These are phyloP conservation scores for Coleophora flavipennella DNA, from an alignment of 2,888 invertebrate genomes.

Conservation along the genomic window DNA sequence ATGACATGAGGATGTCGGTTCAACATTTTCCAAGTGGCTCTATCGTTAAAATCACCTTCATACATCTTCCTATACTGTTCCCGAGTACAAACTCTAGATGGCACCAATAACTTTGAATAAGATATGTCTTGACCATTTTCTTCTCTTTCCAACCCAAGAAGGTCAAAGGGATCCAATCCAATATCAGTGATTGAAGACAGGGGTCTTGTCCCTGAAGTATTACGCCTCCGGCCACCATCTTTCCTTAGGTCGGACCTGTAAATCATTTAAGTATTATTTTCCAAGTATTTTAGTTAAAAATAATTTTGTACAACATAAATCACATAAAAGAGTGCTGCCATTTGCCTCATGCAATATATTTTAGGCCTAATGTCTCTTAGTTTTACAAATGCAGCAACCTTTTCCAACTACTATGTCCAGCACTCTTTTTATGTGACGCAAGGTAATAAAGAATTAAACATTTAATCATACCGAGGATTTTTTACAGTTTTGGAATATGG, in stretches of 20 bases:
- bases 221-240: conserved; percentile 83
- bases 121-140: conserved; percentile 94
- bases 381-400: too few relatives aligned
- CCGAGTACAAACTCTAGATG: conserved; percentile 72
- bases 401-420: too few relatives aligned
- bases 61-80: conserved; percentile 64
- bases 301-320: too few relatives aligned
- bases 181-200: conserved; percentile 88
- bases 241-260: conserved; percentile 71
- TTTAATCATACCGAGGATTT: conserved; percentile 73
- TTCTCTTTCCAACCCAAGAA: conserved; percentile 85
- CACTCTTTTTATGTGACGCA: too few relatives aligned
- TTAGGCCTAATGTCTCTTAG: too few relatives aligned
- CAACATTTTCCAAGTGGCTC: conserved; percentile 50
- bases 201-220: conserved; percentile 86
- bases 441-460: too few relatives aligned
- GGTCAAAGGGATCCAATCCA: conserved; percentile 87
- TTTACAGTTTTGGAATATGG: conserved; percentile 83
- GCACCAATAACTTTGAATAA: conserved; percentile 87
- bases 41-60: conserved; percentile 59
- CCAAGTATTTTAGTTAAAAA: too few relatives aligned
- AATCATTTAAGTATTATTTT: too few relatives aligned
- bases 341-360: too few relatives aligned
- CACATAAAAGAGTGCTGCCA: too few relatives aligned
- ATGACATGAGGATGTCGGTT: conserved; percentile 70